Percentiles rank a stretch among this genome's conserved stretches.
Evolutionary conservation across 1,140 invertebrate genomes (phyloP).

Genomic region (Augochlora pura): DNA sequence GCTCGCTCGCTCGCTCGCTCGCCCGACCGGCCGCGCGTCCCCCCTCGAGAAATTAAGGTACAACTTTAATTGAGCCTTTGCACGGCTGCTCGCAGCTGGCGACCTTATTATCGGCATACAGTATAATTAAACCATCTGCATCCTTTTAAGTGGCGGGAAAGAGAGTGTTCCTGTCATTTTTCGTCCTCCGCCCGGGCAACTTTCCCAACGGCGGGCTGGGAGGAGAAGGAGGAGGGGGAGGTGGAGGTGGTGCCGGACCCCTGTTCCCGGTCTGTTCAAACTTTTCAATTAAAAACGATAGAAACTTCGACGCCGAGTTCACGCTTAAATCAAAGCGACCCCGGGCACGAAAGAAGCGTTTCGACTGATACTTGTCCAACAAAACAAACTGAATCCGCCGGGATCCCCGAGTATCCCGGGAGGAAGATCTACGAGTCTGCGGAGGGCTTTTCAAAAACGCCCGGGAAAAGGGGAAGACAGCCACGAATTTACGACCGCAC

Average conservation of each 20-base stretch:
- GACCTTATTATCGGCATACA: slow-evolving; percentile 69
- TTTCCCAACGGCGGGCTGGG: neutral
- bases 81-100: slow-evolving; percentile 61
- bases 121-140: slow-evolving; percentile 65
- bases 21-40: neutral
- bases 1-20: too few species aligned
- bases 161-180: slow-evolving; percentile 12
- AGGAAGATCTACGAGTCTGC: slow-evolving; percentile 40
- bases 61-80: slow-evolving; percentile 65
- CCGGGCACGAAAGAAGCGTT: too few species aligned
- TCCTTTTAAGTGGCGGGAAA: slow-evolving; percentile 35
- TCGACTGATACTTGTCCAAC: neutral
- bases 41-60: slow-evolving; percentile 55
- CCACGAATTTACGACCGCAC: slow-evolving; percentile 42
- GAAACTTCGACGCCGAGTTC: neutral
- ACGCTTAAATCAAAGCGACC: too few species aligned
- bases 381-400: neutral
- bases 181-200: neutral
- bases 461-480: neutral
- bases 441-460: slow-evolving; percentile 6
- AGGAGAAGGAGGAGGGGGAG: too few species aligned
- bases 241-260: too few species aligned
- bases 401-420: slow-evolving; percentile 18
- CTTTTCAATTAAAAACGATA: neutral
- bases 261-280: neutral